A percentile compares a stretch with the other conserved stretches of the same genome.
Conservation (phyloP, 2,797 vertebrate genomes). For the Hipposideros larvatus region DNA sequence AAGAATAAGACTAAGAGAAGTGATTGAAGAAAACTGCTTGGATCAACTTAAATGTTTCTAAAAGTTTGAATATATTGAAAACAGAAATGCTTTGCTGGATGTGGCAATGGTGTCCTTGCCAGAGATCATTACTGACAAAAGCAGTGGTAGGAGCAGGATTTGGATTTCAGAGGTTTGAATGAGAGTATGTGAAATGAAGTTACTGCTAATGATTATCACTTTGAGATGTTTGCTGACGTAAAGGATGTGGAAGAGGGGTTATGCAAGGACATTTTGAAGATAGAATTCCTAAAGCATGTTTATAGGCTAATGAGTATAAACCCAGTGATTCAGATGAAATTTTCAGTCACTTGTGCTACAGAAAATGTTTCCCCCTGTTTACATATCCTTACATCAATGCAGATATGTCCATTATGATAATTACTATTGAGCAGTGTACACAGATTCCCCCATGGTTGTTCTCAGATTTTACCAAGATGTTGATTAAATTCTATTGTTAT, state of each 20-base stretch:
- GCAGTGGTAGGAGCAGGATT: not conserved
- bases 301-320: not conserved
- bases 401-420: not conserved
- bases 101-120: not conserved
- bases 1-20: not conserved
- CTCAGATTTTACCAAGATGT: slow-evolving; percentile 2
- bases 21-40: not conserved
- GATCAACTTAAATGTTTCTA: not conserved
- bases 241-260: not conserved
- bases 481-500: not conserved
- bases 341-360: not conserved
- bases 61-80: not conserved
- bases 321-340: not conserved
- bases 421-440: not conserved
- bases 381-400: not conserved
- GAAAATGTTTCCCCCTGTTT: not conserved
- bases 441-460: not conserved
- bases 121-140: not conserved
- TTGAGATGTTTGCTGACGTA: not conserved
- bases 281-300: not conserved
- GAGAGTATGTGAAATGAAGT: not conserved
- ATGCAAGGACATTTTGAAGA: not conserved
- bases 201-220: not conserved
- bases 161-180: not conserved
- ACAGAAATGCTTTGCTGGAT: not conserved